Evolutionary conservation across 2,797 vertebrate species (phyloP), one percentile per base, ranked within the genome.

Genomic region (Sebastes glaucus): DNA sequence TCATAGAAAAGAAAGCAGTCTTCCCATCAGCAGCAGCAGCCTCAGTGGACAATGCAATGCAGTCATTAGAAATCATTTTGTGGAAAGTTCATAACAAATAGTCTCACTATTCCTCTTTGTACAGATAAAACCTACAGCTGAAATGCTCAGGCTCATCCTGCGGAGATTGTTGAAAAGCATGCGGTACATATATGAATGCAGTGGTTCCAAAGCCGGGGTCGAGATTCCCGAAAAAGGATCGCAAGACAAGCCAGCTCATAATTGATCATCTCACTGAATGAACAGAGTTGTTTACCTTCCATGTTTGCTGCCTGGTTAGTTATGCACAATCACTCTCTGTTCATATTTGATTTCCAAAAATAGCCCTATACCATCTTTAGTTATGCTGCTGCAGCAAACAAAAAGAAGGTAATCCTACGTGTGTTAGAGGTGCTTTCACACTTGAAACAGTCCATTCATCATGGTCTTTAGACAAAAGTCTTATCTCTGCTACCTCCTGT

Each of bases 401-500:
- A 0, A 42, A 2, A 61, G n/a, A 60, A 6, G 14, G 11, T 25
- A 52, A 75, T 64, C 23, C 32, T 14, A 22, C 77, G 10, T 80
- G 70, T 16, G 46, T 70, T 72, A 18, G 63, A 62, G 30, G 14
- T 9, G 46, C 68, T 80, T 70, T 80, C 52, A 61, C 52, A 61
- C 56, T 77, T 66, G 55, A 86, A 86, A 80, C 53, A 74, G 42
- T 42, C n/a, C 75, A 82, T 83, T 83, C 77, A 81, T 89, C 77
- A 53, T 20, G 11, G 71, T 75, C 49, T 77, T 75, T 61, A 67
- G 38, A 81, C 62, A 64, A 56, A 74, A 67, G 42, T 83, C 28
- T 90, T 86, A 87, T 85, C 82, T 84, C 65, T 49, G 55, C 70
- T 80, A 42, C 82, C 83, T 80, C 49, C 77, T 69, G 68, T 61